Evolutionary conservation across 2,113 vertebrate genomes (phyloP), one percentile per base, ranked within the genome.

Genomic region (Chascanopsetta lugubris): DNA sequence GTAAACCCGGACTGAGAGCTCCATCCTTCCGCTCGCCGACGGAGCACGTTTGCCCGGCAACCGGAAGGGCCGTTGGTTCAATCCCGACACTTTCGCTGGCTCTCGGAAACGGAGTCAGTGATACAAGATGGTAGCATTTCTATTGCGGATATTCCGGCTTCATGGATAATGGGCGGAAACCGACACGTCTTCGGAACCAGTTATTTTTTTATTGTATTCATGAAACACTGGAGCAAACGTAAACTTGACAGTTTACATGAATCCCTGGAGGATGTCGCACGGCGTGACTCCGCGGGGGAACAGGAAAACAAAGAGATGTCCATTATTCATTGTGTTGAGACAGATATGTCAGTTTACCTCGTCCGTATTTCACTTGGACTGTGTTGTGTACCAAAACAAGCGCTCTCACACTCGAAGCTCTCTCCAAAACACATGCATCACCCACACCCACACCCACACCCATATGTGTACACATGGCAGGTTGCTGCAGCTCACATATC

Each of bases 1-100:
- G 96, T 94, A 56, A 20, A 62, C 42, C 38, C 26, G 13, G 29
- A n/a, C n/a, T n/a, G 29, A 76, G n/a, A 38, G 17, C 20, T 7
- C n/a, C n/a, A n/a, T n/a, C n/a, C n/a, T n/a, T n/a, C n/a, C n/a
- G n/a, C n/a, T n/a, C n/a, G n/a, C n/a, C n/a, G n/a, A n/a, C n/a
- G n/a, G n/a, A n/a, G n/a, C n/a, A n/a, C n/a, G n/a, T n/a, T n/a
- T n/a, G n/a, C n/a, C n/a, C n/a, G n/a, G n/a, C n/a, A n/a, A n/a
- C n/a, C n/a, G n/a, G n/a, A n/a, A n/a, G n/a, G n/a, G n/a, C n/a
- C n/a, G n/a, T n/a, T n/a, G n/a, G n/a, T n/a, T n/a, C n/a, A n/a
- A n/a, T n/a, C n/a, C n/a, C n/a, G n/a, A n/a, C n/a, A n/a, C n/a
- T n/a, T n/a, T n/a, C n/a, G n/a, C n/a, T n/a, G n/a, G n/a, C n/a